phyloP scores from a whole-genome alignment of 2,113 vertebrate genomes.

The Urocolius indicus region DNA sequence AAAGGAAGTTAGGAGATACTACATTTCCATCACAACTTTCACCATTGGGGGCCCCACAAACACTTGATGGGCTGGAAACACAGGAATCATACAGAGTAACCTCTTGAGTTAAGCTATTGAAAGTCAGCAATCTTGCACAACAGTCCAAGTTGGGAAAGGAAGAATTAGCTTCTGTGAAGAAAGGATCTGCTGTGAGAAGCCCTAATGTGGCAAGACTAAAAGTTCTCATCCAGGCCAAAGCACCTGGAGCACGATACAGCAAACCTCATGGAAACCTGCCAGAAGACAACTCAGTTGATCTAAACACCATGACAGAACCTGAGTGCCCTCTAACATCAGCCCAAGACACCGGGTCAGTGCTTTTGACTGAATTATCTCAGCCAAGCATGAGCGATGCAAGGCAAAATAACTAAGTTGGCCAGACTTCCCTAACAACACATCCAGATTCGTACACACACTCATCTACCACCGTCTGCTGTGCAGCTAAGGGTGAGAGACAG shows the following conservation, averaged over 20 bases:
- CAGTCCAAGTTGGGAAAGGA: background rate
- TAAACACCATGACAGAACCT: background rate
- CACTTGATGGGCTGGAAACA: background rate
- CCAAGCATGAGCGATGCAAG: background rate
- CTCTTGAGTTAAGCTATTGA: background rate
- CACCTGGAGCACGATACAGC: background rate
- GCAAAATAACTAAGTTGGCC: background rate
- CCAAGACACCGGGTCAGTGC: background rate
- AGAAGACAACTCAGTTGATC: background rate
- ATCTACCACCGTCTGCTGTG: background rate
- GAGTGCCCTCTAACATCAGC: background rate
- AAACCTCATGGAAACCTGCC: background rate
- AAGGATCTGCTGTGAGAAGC: background rate
- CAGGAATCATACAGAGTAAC: background rate
- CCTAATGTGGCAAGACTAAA: background rate
- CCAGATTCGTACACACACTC: background rate
- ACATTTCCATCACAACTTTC: background rate
- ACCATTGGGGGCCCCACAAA: background rate
- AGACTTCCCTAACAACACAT: background rate
- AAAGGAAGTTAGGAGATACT: background rate
- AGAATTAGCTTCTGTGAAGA: background rate
- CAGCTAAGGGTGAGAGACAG: background rate
- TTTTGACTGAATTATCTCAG: background rate
- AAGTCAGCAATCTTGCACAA: background rate
- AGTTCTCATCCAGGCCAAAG: background rate